Conservation (phyloP, 2,797 vertebrate genomes). For the Propithecus deckenii region DNA sequence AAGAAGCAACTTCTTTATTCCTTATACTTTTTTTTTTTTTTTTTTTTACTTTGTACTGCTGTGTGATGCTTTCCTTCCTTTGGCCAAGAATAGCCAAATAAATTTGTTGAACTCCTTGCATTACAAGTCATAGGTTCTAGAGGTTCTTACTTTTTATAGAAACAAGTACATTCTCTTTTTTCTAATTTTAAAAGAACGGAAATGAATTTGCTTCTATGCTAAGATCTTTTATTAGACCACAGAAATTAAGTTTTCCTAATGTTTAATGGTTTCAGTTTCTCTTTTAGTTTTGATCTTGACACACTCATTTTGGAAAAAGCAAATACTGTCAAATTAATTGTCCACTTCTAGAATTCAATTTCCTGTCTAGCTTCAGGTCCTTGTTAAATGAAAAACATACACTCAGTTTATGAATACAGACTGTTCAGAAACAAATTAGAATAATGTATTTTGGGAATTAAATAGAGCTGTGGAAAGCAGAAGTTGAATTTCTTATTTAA, state of each 20-base stretch:
- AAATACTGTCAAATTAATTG: slow-evolving; percentile 68
- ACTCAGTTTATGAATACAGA: slow-evolving; percentile 45
- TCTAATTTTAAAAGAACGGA: neutral
- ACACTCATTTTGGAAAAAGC: slow-evolving; percentile 48
- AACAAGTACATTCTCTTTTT: slow-evolving; percentile 13
- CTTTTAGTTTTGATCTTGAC: slow-evolving; percentile 55
- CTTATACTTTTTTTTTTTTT: neutral
- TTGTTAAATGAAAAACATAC: slow-evolving; percentile 39
- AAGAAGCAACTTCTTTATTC: neutral
- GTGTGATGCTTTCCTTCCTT: neutral
- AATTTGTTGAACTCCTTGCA: neutral
- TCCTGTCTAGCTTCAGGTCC: slow-evolving; percentile 59
- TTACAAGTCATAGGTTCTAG: neutral
- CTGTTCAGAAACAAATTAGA: slow-evolving; percentile 42
- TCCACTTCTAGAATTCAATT: slow-evolving; percentile 54
- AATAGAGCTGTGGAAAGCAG: slow-evolving; percentile 30
- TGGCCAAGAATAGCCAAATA: neutral
- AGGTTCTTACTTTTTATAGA: slow-evolving; percentile 38
- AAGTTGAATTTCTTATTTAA: slow-evolving; percentile 30
- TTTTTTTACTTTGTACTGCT: neutral
- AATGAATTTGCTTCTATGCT: slow-evolving; percentile 52
- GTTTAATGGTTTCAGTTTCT: slow-evolving; percentile 53
- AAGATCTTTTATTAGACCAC: slow-evolving; percentile 52
- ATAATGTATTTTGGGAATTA: slow-evolving; percentile 51
- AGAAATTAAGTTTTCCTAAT: slow-evolving; percentile 52